Conservation (phyloP, 2,888 invertebrate genomes). For the Limenitis camilla region DNA sequence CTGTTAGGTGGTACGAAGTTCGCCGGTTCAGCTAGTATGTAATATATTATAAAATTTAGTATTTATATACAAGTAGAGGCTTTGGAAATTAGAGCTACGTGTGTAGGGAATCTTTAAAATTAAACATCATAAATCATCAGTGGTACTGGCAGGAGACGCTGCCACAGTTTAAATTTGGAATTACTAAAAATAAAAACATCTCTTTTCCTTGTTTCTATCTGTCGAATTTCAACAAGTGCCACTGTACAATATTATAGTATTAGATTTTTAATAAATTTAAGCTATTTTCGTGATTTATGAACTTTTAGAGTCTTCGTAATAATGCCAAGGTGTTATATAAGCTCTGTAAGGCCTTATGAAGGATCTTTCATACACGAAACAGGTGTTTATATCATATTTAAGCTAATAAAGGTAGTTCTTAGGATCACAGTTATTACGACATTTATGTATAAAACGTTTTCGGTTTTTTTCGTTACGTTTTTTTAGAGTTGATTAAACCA, state of each 20-base stretch:
- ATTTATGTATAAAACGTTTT: no score
- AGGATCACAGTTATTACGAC: no score
- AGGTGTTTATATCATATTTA: conserved; percentile 31
- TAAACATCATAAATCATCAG: conserved; percentile 19
- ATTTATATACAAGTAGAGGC: no score
- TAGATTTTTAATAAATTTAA: conserved; percentile 11
- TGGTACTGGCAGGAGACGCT: conserved; percentile 38
- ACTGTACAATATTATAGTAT: conserved; percentile 40
- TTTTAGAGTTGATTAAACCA: no score
- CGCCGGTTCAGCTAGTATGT: no score
- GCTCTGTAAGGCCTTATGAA: conserved; percentile 45
- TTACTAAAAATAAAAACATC: conserved; percentile 49
- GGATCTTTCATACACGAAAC: conserved; percentile 52
- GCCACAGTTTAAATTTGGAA: conserved; percentile 47
- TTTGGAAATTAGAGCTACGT: background rate
- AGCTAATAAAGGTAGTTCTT: background rate
- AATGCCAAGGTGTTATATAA: conserved; percentile 64
- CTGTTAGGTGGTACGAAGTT: no score
- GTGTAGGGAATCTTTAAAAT: conserved; percentile 9
- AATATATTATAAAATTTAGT: no score
- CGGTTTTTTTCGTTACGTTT: no score
- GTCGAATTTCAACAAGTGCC: conserved; percentile 60
- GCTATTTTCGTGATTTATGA: conserved; percentile 6
- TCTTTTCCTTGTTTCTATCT: conserved; percentile 49
- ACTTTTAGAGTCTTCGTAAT: conserved; percentile 19